These are phyloP conservation scores for roundworm (Caenorhabditis elegans) DNA, from an alignment of 1,140 invertebrate genomes.

Conservation along the genomic window DNA sequence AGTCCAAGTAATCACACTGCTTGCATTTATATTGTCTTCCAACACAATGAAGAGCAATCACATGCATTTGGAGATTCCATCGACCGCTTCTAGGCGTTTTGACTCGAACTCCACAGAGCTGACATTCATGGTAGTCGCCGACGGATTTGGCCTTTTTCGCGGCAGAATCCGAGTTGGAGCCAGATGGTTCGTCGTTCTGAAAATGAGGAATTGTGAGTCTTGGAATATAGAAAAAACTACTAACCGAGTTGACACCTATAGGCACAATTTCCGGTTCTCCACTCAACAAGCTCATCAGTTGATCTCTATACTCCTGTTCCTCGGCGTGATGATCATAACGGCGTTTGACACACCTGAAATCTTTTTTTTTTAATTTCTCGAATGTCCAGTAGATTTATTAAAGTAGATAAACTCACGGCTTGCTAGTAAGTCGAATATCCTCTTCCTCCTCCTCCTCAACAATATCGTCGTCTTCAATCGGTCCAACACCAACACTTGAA, in stretches of 20 bases:
- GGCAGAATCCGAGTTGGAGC: neutral
- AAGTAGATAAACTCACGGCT: neutral
- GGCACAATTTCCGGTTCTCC: neutral
- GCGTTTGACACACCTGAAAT: neutral
- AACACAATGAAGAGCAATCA: constrained; percentile 35
- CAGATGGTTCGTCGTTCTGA: neutral
- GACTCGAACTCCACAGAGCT: constrained; percentile 22
- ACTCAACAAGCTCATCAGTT: neutral
- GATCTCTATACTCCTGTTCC: neutral
- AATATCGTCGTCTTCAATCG: neutral
- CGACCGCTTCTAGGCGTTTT: constrained; percentile 35
- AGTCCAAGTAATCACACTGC: constrained; percentile 16
- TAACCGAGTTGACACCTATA: neutral
- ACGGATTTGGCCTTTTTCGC: neutral
- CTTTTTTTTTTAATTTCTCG: too few species aligned
- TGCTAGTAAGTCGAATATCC: neutral
- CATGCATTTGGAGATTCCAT: constrained; percentile 45
- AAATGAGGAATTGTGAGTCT: neutral
- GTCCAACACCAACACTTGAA: neutral
- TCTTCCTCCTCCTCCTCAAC: neutral
- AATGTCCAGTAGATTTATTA: too few species aligned
- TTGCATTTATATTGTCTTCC: constrained; percentile 30
- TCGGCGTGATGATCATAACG: neutral
- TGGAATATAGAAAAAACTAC: too few species aligned
- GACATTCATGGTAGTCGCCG: constrained; percentile 4